Percentiles rank a stretch among this genome's conserved stretches.
Conservation (phyloP, 2,888 invertebrate genomes). For the Diogma glabrata region DNA sequence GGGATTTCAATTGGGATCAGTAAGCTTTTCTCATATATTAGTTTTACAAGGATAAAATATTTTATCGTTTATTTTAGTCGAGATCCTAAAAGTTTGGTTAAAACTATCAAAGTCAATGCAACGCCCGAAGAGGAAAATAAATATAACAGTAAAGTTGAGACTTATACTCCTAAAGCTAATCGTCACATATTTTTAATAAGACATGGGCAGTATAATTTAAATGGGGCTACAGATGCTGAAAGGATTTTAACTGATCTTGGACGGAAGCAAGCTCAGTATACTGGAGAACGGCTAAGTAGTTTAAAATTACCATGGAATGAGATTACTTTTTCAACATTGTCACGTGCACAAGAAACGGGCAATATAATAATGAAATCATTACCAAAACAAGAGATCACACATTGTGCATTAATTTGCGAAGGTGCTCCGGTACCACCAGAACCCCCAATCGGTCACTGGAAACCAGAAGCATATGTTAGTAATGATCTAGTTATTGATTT, state of each 20-base stretch:
- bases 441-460: slow-evolving; percentile 81
- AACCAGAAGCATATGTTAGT: slow-evolving; percentile 64
- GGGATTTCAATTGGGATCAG: slow-evolving; percentile 88
- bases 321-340: slow-evolving; percentile 84
- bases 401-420: slow-evolving; percentile 72
- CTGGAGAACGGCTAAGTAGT: slow-evolving; percentile 69
- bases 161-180: slow-evolving; percentile 40
- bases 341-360: slow-evolving; percentile 85
- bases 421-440: slow-evolving; percentile 93
- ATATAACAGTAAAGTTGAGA: slow-evolving; percentile 53
- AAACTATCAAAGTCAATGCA: slow-evolving; percentile 39
- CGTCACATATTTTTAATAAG: slow-evolving; percentile 83
- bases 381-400: slow-evolving; percentile 35
- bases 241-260: slow-evolving; percentile 72
- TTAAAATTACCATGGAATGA: slow-evolving; percentile 67
- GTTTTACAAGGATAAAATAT: neutral
- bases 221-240: slow-evolving; percentile 58
- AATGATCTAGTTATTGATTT: neutral
- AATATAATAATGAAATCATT: slow-evolving; percentile 58
- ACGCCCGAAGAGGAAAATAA: slow-evolving; percentile 51
- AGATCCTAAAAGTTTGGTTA: slow-evolving; percentile 58
- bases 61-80: slow-evolving; percentile 40
- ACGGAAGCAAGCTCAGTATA: slow-evolving; percentile 68
- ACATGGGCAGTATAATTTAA: slow-evolving; percentile 86
- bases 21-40: slow-evolving; percentile 35